phyloP scores from a whole-genome alignment of 2,113 vertebrate species.

The Salvator merianae region DNA sequence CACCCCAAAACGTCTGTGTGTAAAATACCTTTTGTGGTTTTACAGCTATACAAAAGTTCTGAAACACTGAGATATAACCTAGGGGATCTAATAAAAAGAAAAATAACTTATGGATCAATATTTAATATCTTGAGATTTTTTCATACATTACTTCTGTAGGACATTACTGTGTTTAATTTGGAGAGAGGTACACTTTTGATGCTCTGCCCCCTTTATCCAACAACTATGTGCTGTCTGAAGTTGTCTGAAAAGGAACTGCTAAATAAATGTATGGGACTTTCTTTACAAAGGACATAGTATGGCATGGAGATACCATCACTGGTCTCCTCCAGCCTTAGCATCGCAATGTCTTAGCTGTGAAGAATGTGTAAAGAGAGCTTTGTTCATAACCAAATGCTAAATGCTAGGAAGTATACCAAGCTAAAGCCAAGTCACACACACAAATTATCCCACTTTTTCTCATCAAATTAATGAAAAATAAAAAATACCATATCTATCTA shows the following conservation, averaged over 20 bases:
- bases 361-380: not conserved
- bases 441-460: no score
- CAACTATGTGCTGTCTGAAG: not conserved
- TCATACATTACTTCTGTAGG: not conserved
- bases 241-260: not conserved
- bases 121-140: not conserved
- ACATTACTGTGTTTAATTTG: not conserved
- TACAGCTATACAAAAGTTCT: not conserved
- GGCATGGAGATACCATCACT: not conserved
- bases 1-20: not conserved
- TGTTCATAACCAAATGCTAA: not conserved
- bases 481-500: no score
- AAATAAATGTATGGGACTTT: not conserved
- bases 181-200: not conserved
- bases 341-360: not conserved
- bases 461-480: no score
- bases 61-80: not conserved
- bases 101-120: not conserved
- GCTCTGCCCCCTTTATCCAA: not conserved
- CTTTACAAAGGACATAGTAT: not conserved
- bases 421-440: not conserved
- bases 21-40: not conserved
- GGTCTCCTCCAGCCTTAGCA: not conserved
- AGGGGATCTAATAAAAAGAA: not conserved
- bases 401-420: not conserved